phyloP scores from a whole-genome alignment of 2,113 vertebrate genomes.

The Ceyx margarethae region DNA sequence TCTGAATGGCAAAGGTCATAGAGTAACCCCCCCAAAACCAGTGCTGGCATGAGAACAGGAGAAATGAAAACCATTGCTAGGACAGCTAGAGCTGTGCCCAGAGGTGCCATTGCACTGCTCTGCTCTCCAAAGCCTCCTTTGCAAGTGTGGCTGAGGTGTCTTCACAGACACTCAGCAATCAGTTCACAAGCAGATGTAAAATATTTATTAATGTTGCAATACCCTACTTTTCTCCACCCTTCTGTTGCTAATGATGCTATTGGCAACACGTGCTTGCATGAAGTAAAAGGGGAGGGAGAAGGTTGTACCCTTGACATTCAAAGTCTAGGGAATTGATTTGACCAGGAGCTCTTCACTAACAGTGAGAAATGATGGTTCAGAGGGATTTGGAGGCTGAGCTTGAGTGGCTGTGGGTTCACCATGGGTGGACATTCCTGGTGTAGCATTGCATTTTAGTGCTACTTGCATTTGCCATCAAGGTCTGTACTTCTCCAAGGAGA shows the following conservation, averaged over 20 bases:
- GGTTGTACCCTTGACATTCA: neutral
- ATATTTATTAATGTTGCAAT: slow-evolving; percentile 56
- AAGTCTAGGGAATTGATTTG: neutral
- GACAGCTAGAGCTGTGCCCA: neutral
- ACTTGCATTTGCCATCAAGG: neutral
- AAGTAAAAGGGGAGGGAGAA: neutral
- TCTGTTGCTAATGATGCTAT: neutral
- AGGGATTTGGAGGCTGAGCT: neutral
- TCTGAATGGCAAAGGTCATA: neutral
- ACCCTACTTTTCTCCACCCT: slow-evolving; percentile 48
- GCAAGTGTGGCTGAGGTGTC: neutral
- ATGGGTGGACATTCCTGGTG: neutral
- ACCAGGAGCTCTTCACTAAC: neutral
- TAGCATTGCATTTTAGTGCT: neutral
- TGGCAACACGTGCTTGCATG: neutral
- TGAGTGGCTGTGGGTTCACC: neutral
- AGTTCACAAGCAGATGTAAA: neutral
- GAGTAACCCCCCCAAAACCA: neutral
- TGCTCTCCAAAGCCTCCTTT: neutral
- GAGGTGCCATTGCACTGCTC: neutral
- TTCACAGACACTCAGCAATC: neutral
- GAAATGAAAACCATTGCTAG: neutral
- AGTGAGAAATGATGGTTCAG: neutral
- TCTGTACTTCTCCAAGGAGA: neutral
- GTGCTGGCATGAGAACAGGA: slow-evolving; percentile 6